A percentile compares a stretch with the other conserved stretches of the same genome.
Evolutionary conservation across 35 echinoderm and acorn worm species (phyloP).

Genomic region (Chiridota heheva): DNA sequence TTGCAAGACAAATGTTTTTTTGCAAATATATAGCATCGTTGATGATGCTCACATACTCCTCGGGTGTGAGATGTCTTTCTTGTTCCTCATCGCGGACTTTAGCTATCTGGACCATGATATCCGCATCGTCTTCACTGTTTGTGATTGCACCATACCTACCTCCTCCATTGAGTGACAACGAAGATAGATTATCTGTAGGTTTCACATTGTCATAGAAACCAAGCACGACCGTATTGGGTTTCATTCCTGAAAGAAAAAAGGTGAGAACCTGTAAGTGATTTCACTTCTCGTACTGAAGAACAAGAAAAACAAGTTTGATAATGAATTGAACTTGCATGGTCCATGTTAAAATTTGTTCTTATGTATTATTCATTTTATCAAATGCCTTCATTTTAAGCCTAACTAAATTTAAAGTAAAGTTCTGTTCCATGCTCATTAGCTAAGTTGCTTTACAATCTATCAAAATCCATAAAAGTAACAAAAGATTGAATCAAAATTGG

Average conservation of each 20-base stretch:
- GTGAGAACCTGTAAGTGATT: too few species aligned
- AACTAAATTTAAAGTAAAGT: too few species aligned
- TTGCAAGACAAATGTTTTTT: constrained; percentile 78
- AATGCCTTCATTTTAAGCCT: too few species aligned
- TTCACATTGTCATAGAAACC: constrained; percentile 82
- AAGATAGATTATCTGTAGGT: constrained; percentile 56
- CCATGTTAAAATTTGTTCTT: too few species aligned
- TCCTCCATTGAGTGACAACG: not conserved
- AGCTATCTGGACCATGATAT: constrained; percentile 41
- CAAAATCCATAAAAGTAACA: too few species aligned
- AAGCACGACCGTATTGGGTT: constrained; percentile 84
- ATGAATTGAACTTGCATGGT: too few species aligned
- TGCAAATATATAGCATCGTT: constrained; percentile 61
- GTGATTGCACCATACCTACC: constrained; percentile 14
- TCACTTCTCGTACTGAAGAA: too few species aligned
- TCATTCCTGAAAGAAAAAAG: constrained; percentile 68
- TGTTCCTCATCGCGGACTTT: constrained; percentile 42
- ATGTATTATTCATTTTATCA: too few species aligned
- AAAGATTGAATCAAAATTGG: too few species aligned
- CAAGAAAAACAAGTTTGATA: too few species aligned
- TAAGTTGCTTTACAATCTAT: too few species aligned
- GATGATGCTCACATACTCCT: constrained; percentile 83
- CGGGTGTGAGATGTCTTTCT: constrained; percentile 41
- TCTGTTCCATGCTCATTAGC: too few species aligned
- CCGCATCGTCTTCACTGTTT: constrained; percentile 44